Evolutionary conservation across 2,888 invertebrate genomes (phyloP).

Genomic region (Agrilus cyanescens): DNA sequence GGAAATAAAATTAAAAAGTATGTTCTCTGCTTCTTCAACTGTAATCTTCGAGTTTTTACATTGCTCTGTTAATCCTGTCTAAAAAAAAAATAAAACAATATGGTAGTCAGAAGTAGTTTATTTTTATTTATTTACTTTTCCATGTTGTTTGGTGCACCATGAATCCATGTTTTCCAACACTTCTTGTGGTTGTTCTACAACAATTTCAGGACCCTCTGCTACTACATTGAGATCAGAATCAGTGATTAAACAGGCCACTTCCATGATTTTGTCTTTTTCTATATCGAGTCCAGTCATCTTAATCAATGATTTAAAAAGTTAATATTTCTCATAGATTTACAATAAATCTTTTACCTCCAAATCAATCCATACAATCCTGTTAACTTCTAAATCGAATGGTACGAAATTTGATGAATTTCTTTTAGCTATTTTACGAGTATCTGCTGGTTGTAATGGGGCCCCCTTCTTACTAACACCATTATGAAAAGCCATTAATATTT

Average conservation of each 20-base stretch:
- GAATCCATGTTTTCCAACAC: conserved; percentile 65
- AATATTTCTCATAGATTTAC: neutral
- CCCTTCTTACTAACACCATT: too few relatives aligned
- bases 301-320: conserved; percentile 12
- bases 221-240: conserved; percentile 65
- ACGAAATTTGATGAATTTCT: too few relatives aligned
- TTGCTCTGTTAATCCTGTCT: conserved; percentile 72
- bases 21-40: conserved; percentile 54
- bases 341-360: conserved; percentile 41
- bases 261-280: conserved; percentile 67
- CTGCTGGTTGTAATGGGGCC: too few relatives aligned
- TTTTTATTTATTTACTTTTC: conserved; percentile 42
- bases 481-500: too few relatives aligned
- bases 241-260: conserved; percentile 83
- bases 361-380: conserved; percentile 61
- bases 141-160: conserved; percentile 77
- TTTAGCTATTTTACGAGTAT: too few relatives aligned
- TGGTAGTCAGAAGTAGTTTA: neutral
- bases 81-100: conserved; percentile 22
- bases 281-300: conserved; percentile 84
- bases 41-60: conserved; percentile 56
- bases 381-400: conserved; percentile 25
- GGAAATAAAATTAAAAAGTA: conserved; percentile 60
- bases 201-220: conserved; percentile 61
- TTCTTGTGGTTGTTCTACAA: conserved; percentile 65